phyloP scores from a whole-genome alignment of 2,113 vertebrate genomes.

The Cyanoliseus patagonus region DNA sequence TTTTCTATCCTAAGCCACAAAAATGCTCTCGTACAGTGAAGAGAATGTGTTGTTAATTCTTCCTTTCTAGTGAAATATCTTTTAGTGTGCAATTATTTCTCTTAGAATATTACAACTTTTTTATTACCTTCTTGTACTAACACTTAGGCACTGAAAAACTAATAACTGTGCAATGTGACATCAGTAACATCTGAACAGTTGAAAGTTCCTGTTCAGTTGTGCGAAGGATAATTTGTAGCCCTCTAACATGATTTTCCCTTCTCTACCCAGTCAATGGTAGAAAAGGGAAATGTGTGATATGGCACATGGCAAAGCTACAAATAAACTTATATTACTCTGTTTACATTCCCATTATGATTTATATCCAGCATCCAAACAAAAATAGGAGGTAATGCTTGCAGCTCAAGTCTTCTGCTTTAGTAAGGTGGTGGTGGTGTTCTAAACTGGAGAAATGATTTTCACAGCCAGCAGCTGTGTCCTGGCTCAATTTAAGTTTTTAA shows the following conservation, averaged over 20 bases:
- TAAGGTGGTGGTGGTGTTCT: background rate
- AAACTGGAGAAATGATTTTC: background rate
- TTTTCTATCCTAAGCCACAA: background rate
- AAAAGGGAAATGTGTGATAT: background rate
- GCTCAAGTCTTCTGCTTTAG: background rate
- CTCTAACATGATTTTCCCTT: background rate
- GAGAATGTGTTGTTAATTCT: background rate
- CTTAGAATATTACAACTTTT: background rate
- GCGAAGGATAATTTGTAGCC: background rate
- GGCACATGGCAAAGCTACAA: background rate
- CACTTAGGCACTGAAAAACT: background rate
- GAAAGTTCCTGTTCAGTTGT: background rate
- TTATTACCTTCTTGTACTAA: background rate
- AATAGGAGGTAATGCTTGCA: background rate
- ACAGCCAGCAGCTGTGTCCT: background rate
- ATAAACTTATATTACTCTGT: background rate
- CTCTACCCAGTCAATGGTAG: background rate
- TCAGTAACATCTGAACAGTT: background rate
- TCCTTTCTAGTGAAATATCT: background rate
- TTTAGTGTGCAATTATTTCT: background rate
- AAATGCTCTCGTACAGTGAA: background rate
- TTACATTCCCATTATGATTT: background rate
- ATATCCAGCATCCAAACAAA: background rate
- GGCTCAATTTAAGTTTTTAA: background rate
- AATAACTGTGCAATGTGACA: background rate